Percentiles rank a stretch among this genome's conserved stretches.
These are phyloP conservation scores for Tringa solitaria DNA, from an alignment of 2,113 vertebrate genomes.

Conservation along the genomic window DNA sequence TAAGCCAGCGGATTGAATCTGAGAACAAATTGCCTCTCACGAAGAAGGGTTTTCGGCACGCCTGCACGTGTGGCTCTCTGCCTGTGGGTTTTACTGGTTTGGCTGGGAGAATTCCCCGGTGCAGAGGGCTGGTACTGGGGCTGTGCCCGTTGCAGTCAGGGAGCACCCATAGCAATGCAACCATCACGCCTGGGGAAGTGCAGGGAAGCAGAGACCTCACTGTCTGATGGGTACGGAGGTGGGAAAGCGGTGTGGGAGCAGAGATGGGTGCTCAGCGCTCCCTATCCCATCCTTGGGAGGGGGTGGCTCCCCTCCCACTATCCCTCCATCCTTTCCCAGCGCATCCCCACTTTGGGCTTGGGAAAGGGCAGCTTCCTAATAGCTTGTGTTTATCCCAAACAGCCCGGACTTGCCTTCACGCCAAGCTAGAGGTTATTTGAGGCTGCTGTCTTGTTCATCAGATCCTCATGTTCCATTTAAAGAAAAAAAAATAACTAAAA, in stretches of 20 bases:
- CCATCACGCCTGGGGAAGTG: rapidly evolving
- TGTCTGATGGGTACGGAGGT: rapidly evolving
- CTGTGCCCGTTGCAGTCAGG: background rate
- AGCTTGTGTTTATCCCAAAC: slow-evolving; percentile 22
- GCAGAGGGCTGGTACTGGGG: background rate
- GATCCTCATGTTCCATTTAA: slow-evolving; percentile 13
- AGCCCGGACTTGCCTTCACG: background rate
- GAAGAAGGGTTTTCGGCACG: background rate
- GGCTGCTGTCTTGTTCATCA: slow-evolving; percentile 26
- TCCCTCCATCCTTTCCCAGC: background rate
- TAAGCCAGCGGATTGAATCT: background rate
- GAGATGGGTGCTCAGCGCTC: background rate
- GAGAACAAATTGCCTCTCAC: background rate
- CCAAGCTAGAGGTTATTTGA: slow-evolving; percentile 45
- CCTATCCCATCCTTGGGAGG: background rate
- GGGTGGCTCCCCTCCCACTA: background rate
- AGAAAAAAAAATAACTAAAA: background rate
- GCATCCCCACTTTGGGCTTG: background rate
- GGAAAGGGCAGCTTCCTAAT: background rate
- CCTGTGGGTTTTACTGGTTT: background rate
- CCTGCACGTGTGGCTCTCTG: background rate
- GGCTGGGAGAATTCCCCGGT: background rate
- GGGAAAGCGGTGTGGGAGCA: background rate
- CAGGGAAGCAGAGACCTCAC: background rate
- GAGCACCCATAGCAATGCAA: background rate